These are phyloP conservation scores for Stylophora pistillata DNA, from an alignment of 64 coral and sea anemone species.

Conservation along the genomic window DNA sequence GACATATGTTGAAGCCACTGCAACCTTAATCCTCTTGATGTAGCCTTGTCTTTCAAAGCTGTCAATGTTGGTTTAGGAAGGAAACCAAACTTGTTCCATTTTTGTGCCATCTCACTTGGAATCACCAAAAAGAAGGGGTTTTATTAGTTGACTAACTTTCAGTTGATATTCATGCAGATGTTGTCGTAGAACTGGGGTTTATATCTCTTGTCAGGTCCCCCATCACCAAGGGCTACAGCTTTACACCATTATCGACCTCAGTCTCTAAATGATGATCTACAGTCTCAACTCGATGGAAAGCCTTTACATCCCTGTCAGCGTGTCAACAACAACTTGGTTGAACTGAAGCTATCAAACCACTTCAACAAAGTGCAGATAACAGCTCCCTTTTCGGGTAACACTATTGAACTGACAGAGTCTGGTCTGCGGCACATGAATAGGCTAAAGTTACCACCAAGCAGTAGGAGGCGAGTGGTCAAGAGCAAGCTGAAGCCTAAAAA, in stretches of 20 bases:
- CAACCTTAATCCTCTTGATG: too few relatives aligned
- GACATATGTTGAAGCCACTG: too few relatives aligned
- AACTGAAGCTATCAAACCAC: slow-evolving; percentile 76
- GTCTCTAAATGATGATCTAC: slow-evolving; percentile 52
- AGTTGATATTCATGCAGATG: neutral
- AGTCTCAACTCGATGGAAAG: slow-evolving; percentile 63
- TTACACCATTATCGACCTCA: slow-evolving; percentile 92
- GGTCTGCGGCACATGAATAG: slow-evolving; percentile 87
- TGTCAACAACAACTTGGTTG: slow-evolving; percentile 68
- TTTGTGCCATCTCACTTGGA: too few relatives aligned
- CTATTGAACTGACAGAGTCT: slow-evolving; percentile 77
- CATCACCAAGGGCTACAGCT: slow-evolving; percentile 88
- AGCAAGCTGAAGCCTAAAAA: slow-evolving; percentile 79
- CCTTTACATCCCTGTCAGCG: slow-evolving; percentile 88
- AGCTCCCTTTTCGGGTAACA: slow-evolving; percentile 52
- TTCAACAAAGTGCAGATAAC: slow-evolving; percentile 34
- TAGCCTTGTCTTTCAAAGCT: too few relatives aligned
- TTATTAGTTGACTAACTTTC: neutral
- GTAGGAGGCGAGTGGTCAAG: slow-evolving; percentile 64
- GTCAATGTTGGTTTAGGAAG: too few relatives aligned
- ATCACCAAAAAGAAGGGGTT: neutral
- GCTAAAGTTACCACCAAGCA: slow-evolving; percentile 68
- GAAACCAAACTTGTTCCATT: too few relatives aligned
- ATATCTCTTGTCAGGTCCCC: slow-evolving; percentile 65
- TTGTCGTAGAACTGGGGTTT: neutral